Evolutionary conservation across 2,888 invertebrate species (phyloP), one percentile per base, ranked within the genome.

Genomic region (Allophyes oxyacanthae): DNA sequence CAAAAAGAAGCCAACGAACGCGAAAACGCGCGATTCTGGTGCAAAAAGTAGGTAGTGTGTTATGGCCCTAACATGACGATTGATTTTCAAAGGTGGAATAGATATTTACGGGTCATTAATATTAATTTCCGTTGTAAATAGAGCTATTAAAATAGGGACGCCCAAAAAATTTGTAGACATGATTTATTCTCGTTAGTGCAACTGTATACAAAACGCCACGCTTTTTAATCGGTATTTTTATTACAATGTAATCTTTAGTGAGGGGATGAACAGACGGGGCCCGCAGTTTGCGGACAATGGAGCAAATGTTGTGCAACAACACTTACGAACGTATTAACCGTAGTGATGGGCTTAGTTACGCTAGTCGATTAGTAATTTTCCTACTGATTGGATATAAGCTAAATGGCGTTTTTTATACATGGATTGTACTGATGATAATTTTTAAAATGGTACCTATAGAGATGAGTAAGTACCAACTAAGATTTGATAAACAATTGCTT

Each of bases 281-380:
- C 78, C 77, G 75, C 78, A 84, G 74, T 68, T 72, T 75, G 72
- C 62, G 79, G 78, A 90, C 88, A 89, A 91, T 86, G 75, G 83
- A 67, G 64, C 81, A 86, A 90, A 88, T 92, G 91, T 92, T 91
- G 86, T 82, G 83, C 79, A 87, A 90, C 91, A 92, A 88, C 85
- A 88, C 85, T 88, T 86, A 84, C 70, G 48, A 75, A 75, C 75
- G 77, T 86, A 87, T 84, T 86, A 85, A 66, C 45, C 45, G 44
- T 82, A 86, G 86, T 72, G 88, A 75, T 85, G 88, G 57, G 54
- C 52, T 45, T 64, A 56, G 55, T 54, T 61, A 64, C 60, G 62
- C 68, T 52, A 48, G 43, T 56, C 60, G 44, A 73, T 65, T 56
- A 43, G 14, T 36, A 14, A 36, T 13, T 36, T 36, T 36, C 36